Conservation (phyloP, 2,113 vertebrate species). For the Limnothrissa miodon region DNA sequence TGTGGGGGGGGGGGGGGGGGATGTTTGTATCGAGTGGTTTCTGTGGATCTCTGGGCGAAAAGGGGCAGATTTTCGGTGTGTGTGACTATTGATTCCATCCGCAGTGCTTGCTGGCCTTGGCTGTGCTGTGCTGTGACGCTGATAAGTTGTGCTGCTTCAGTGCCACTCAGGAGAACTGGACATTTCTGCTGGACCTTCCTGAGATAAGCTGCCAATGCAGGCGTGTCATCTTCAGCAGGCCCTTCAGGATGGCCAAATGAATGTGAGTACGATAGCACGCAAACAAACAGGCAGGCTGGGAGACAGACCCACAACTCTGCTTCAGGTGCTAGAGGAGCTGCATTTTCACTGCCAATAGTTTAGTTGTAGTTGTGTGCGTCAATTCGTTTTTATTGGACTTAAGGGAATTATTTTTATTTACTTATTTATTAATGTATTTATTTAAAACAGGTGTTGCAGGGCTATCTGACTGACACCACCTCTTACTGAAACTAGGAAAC, state of each 20-base stretch:
- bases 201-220: conserved; percentile 58
- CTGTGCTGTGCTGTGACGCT: conserved; percentile 49
- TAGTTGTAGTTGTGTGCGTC: not conserved
- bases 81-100: not conserved
- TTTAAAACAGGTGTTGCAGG: not conserved
- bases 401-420: not conserved
- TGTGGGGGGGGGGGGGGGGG: not conserved
- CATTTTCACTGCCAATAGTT: not conserved
- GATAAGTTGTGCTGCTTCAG: conserved; percentile 63
- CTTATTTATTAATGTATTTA: too few relatives aligned
- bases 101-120: conserved; percentile 29
- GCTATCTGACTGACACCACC: not conserved
- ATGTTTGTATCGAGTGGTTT: not conserved
- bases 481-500: too few relatives aligned
- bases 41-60: not conserved
- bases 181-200: conserved; percentile 54
- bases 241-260: conserved; percentile 45
- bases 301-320: not conserved
- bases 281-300: not conserved
- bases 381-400: not conserved
- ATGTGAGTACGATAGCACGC: conserved; percentile 32
- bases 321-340: not conserved
- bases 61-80: not conserved
- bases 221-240: conserved; percentile 41
- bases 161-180: conserved; percentile 52